Conservation (phyloP, 1,140 invertebrate genomes). For the Nymphalis io region DNA sequence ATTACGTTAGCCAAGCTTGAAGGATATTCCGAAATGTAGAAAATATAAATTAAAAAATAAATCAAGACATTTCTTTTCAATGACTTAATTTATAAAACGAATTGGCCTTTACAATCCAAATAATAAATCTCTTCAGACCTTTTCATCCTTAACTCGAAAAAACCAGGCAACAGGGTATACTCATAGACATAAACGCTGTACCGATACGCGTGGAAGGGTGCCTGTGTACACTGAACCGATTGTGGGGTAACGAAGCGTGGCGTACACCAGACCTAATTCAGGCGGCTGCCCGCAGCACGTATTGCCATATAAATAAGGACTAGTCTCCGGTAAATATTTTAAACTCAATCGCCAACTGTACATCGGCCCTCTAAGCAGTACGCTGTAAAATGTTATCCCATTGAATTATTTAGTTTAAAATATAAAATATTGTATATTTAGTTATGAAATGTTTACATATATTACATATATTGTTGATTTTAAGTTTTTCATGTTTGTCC, state of each 20-base stretch:
- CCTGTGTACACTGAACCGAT: slow-evolving; percentile 39
- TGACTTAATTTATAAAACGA: too few species aligned
- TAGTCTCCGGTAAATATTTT: background rate
- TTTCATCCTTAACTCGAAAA: slow-evolving; percentile 6
- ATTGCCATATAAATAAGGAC: background rate
- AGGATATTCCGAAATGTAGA: too few species aligned
- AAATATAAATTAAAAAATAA: too few species aligned
- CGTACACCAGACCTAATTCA: slow-evolving; percentile 19
- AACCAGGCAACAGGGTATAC: slow-evolving; percentile 20
- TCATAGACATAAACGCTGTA: slow-evolving; percentile 25
- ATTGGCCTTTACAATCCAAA: background rate
- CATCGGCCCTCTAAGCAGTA: slow-evolving; percentile 27
- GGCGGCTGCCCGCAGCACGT: slow-evolving; percentile 11
- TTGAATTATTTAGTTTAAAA: slow-evolving; percentile 36
- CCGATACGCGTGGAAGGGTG: slow-evolving; percentile 35
- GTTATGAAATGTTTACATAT: background rate
- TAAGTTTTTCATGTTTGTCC: background rate
- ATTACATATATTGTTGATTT: background rate
- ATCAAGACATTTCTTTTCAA: too few species aligned
- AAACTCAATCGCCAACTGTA: slow-evolving; percentile 7
- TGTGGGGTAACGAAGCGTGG: slow-evolving; percentile 39
- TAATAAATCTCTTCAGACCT: slow-evolving; percentile 10
- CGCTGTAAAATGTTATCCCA: slow-evolving; percentile 33
- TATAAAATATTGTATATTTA: slow-evolving; percentile 24
- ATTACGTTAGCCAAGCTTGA: too few species aligned